A percentile compares a stretch with the other conserved stretches of the same genome.
Evolutionary conservation across 2,113 vertebrate species (phyloP).

Genomic region (Panthera leo): DNA sequence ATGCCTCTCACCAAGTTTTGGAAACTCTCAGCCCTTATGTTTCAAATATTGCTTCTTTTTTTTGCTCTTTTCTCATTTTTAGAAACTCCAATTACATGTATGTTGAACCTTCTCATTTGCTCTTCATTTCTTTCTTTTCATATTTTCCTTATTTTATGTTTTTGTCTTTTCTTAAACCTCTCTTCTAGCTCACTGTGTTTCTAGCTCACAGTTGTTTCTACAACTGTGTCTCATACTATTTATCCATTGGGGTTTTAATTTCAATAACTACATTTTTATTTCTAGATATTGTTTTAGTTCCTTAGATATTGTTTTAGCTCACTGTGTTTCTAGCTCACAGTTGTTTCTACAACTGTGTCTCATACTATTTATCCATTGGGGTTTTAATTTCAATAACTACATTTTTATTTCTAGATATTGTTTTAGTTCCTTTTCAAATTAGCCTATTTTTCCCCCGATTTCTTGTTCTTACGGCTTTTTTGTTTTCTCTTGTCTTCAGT

Average conservation of each 20-base stretch:
- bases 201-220: not conserved
- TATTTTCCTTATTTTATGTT: not conserved
- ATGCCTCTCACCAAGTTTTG: not conserved
- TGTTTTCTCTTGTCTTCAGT: not conserved
- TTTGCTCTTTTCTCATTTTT: constrained; percentile 5
- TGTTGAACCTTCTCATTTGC: not conserved
- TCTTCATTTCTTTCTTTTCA: not conserved
- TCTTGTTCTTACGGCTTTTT: not conserved
- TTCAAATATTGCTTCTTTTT: not conserved
- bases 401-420: not conserved
- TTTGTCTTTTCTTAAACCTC: not conserved
- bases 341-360: not conserved
- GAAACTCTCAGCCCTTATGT: not conserved
- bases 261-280: not conserved
- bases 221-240: not conserved
- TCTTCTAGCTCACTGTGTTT: not conserved
- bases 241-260: not conserved
- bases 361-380: not conserved
- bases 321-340: no score
- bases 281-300: not conserved
- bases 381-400: not conserved
- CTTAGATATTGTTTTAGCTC: not conserved
- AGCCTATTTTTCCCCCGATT: not conserved
- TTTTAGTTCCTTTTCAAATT: not conserved
- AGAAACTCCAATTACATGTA: not conserved